Conservation (phyloP, 2,113 vertebrate genomes). For the Eidolon helvum region DNA sequence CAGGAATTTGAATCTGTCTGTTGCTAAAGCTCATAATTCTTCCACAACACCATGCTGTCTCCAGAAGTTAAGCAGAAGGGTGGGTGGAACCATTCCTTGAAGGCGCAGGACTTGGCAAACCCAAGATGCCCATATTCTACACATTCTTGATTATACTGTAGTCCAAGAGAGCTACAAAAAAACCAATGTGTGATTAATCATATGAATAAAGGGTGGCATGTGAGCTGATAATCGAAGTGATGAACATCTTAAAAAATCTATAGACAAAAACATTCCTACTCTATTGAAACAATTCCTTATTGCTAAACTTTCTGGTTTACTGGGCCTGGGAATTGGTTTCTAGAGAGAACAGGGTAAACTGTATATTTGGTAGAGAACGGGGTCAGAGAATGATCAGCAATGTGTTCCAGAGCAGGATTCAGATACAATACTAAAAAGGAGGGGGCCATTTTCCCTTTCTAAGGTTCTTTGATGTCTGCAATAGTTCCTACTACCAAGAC, state of each 20-base stretch:
- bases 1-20: slow-evolving; percentile 1
- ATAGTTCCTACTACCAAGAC: background rate
- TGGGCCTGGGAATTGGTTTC: background rate
- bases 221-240: background rate
- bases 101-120: slow-evolving; percentile 4
- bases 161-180: slow-evolving; percentile 24
- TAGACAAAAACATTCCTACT: slow-evolving; percentile 25
- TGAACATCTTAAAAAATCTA: background rate
- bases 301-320: slow-evolving; percentile 12
- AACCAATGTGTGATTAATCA: background rate
- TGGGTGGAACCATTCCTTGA: background rate
- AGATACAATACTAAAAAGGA: background rate
- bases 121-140: background rate
- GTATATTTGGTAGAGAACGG: background rate
- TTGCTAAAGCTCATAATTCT: background rate
- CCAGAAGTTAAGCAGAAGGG: background rate
- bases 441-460: background rate
- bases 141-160: background rate
- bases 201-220: background rate
- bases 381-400: background rate
- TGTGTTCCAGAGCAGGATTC: background rate
- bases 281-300: background rate
- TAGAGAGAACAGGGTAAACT: background rate
- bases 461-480: background rate
- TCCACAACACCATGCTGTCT: background rate